phyloP scores from a whole-genome alignment of 2,888 invertebrate species.

The Frankliniella intonsa region DNA sequence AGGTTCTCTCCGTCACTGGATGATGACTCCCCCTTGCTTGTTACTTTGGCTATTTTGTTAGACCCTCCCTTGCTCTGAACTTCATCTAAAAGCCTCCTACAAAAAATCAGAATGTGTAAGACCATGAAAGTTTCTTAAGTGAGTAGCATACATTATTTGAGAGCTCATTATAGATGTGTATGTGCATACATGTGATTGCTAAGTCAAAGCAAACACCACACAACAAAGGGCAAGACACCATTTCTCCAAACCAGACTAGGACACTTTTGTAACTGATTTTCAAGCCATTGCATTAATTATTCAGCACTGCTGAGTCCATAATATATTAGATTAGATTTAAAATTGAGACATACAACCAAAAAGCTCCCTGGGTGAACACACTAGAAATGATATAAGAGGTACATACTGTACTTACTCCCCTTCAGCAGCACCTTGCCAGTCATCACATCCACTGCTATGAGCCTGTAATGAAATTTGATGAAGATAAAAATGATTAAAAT shows the following conservation, averaged over 20 bases:
- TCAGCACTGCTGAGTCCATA: not conserved
- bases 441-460: not conserved
- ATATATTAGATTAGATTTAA: not conserved
- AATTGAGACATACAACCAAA: not conserved
- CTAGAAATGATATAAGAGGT: not conserved
- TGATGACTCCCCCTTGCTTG: not conserved
- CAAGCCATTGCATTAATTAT: not conserved
- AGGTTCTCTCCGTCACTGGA: not conserved
- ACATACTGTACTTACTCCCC: constrained; percentile 26
- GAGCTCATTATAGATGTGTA: not conserved
- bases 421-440: not conserved
- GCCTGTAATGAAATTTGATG: not conserved
- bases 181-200: not conserved
- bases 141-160: not conserved
- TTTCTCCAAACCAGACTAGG: not conserved
- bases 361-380: not conserved
- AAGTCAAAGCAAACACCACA: not conserved
- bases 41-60: not conserved
- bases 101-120: not conserved
- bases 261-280: not conserved
- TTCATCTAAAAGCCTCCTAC: not conserved
- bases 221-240: not conserved
- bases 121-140: not conserved
- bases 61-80: not conserved
- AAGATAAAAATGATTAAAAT: not conserved